Base-by-base conservation (phyloP, 35 echinoderm and acorn worm species). In the Lytechinus variegatus region DNA sequence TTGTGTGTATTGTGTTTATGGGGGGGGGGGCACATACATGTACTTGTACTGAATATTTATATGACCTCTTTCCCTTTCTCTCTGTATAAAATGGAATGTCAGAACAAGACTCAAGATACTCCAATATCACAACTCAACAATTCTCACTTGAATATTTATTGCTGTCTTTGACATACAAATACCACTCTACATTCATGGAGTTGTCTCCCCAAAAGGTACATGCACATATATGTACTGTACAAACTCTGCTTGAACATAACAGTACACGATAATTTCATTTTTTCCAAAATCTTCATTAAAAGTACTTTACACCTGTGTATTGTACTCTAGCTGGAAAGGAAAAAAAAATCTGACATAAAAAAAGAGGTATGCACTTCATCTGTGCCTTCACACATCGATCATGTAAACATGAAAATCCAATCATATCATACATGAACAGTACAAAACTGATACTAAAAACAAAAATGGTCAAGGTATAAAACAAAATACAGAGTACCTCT, bases 111-210 rank as follows among this genome's bases (percentile, higher is more conserved):
- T 21, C 13, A 14, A 79, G 66, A 24, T 16, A 58, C 9, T 58
- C 66, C 66, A 79, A 79, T 79, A 24, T 79, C 66, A 79, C 66
- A 79, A 79, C n/a, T 21, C 19, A 79, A 79, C 66, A n/a, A 79
- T 79, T 79, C 66, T 79, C 66, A 79, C 66, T 79, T 79, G 66
- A 79, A 79, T 79, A 79, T 79, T 79, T 79, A 79, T 79, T 79
- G 66, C 66, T 79, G 66, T 79, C 66, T 79, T 79, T 79, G 66
- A 79, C 66, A 44, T 44, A 44, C 33, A 44, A 44, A 44, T 44
- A 44, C 33, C 33, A 44, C 33, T 44, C 33, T 44, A 44, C 33
- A 44, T 44, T 44, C 33, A 44, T 44, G 33, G 33, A 44, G 33
- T 44, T 44, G 33, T 44, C 33, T 44, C 33, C 33, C 33, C 33